Conservation (phyloP, 1,140 invertebrate species). For the Lysiphlebus fabarum region DNA sequence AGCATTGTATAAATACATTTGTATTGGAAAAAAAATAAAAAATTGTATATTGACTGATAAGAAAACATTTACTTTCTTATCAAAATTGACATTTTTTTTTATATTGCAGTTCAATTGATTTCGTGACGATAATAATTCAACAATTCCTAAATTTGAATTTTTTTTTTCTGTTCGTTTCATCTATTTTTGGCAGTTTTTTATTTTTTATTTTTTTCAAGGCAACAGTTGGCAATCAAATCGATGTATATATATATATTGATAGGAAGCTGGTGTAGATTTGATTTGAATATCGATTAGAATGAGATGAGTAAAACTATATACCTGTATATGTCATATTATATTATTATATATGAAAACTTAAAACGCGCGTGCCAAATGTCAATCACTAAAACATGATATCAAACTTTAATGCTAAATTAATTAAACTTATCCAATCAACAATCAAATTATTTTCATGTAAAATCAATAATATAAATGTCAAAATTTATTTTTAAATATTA, state of each 20-base stretch:
- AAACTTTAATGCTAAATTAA: conserved; percentile 3
- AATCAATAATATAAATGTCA: no score
- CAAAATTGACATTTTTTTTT: no score
- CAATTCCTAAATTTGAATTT: background rate
- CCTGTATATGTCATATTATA: background rate
- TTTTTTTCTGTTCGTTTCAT: background rate
- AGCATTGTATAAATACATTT: no score
- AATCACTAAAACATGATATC: background rate
- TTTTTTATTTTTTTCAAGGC: background rate
- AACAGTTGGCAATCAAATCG: conserved; percentile 15
- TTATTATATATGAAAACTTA: no score
- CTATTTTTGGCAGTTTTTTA: background rate
- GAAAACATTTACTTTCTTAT: no score
- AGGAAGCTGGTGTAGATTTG: background rate
- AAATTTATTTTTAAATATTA: no score
- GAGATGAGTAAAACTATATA: conserved; percentile 5
- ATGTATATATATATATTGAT: conserved; percentile 10
- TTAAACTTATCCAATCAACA: background rate
- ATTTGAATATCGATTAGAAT: conserved; percentile 19
- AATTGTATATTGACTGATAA: no score
- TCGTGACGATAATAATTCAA: conserved; percentile 12
- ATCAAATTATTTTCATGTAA: no score
- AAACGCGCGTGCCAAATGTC: background rate
- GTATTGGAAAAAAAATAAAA: no score
- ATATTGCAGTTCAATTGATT: conserved; percentile 8